These are phyloP conservation scores for Drosophila anomalata DNA, from an alignment of 2,888 invertebrate species.

Conservation along the genomic window DNA sequence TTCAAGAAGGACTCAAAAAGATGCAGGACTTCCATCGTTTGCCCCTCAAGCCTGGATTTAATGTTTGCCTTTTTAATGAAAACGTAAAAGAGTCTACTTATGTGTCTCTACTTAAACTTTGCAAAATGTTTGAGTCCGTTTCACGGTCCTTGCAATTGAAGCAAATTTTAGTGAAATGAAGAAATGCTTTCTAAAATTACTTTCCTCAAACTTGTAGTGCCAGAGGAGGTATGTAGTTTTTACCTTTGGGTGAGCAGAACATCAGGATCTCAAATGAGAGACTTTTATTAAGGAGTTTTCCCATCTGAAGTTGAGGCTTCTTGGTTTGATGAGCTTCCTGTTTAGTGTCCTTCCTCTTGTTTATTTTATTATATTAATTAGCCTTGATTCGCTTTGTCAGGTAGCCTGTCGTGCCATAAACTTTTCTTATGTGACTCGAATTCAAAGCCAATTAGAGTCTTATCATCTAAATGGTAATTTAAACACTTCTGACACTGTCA, in stretches of 20 bases:
- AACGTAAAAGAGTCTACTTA: conserved; percentile 47
- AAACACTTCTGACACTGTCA: neutral
- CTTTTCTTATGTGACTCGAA: conserved; percentile 1
- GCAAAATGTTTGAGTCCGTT: conserved; percentile 18
- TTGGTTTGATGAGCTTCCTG: neutral
- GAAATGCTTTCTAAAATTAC: neutral
- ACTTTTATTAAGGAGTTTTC: conserved; percentile 18
- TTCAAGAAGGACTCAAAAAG: neutral
- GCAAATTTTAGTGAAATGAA: neutral
- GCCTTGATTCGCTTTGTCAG: conserved; percentile 9
- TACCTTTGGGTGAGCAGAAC: neutral
- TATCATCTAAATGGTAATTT: conserved; percentile 2
- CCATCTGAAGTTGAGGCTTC: conserved; percentile 19
- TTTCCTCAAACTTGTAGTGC: neutral
- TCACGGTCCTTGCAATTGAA: neutral
- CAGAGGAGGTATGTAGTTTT: neutral
- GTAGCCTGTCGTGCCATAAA: neutral
- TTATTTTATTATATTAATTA: conserved; percentile 10
- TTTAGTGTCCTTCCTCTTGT: neutral
- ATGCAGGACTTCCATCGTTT: conserved; percentile 38
- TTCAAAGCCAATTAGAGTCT: conserved; percentile 2
- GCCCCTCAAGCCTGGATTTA: conserved; percentile 43
- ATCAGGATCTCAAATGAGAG: neutral
- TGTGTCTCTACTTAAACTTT: conserved; percentile 16
- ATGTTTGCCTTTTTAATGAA: conserved; percentile 55